Evolutionary conservation across 37 sponge, comb jelly and placozoan species (phyloP).

Genomic region (Beroe forskalii): DNA sequence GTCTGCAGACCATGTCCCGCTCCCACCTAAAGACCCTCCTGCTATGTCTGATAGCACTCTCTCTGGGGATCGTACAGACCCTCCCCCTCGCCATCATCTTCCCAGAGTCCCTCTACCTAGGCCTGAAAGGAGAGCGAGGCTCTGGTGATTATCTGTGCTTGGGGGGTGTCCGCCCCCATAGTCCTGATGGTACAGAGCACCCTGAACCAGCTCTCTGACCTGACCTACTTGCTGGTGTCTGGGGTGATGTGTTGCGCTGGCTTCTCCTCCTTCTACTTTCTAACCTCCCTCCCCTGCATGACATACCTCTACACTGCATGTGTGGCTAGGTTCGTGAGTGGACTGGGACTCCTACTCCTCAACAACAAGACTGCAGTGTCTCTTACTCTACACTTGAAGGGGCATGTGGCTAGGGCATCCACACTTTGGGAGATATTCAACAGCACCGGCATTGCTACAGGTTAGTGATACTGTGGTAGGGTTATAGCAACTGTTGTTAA

Average conservation of each 20-base stretch:
- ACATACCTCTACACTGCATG: not conserved
- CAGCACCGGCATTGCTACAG: not conserved
- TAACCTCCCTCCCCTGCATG: not conserved
- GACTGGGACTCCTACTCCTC: not conserved
- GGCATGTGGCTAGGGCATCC: not conserved
- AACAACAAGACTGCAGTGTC: not conserved
- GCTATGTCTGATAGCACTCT: not conserved
- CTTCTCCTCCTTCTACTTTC: slow-evolving; percentile 4
- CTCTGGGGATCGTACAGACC: slow-evolving; percentile 26
- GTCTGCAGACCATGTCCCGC: no score
- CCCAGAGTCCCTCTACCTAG: slow-evolving; percentile 1
- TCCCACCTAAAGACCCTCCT: not conserved
- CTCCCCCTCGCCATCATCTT: not conserved
- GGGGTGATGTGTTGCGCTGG: not conserved
- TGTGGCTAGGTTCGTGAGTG: not conserved
- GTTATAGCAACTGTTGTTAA: no score
- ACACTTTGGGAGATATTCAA: slow-evolving; percentile 28
- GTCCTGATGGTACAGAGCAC: not conserved
- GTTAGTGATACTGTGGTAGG: no score
- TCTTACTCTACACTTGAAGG: not conserved
- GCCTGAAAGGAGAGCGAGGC: not conserved
- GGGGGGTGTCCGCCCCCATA: not conserved
- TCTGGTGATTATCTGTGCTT: not conserved
- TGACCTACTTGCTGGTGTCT: not conserved
- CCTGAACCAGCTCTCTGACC: not conserved